A percentile compares a stretch with the other conserved stretches of the same genome.
phyloP scores from a whole-genome alignment of 2,113 vertebrate genomes.

The Pelecanus crispus region DNA sequence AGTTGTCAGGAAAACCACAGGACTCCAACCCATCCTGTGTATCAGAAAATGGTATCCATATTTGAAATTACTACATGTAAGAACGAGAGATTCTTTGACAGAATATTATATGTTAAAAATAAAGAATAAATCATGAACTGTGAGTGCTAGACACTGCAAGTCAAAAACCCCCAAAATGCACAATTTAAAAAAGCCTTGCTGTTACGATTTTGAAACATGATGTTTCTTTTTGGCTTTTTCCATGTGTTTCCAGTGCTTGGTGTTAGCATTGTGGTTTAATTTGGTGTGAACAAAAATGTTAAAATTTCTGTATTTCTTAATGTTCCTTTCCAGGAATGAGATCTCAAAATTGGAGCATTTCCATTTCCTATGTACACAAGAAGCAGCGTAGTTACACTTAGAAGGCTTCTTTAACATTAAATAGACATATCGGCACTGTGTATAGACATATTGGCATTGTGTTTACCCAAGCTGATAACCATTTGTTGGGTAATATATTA shows the following conservation, averaged over 20 bases:
- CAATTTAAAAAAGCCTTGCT: not conserved
- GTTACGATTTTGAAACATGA: not conserved
- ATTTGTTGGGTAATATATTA: not conserved
- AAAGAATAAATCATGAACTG: not conserved
- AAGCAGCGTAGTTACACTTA: not conserved
- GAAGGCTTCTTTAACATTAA: not conserved
- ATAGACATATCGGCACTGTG: not conserved
- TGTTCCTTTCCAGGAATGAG: not conserved
- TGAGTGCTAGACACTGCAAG: not conserved
- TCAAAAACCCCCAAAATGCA: not conserved
- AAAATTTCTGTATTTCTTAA: not conserved
- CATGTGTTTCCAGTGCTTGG: not conserved
- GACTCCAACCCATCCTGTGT: not conserved
- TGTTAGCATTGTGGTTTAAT: not conserved
- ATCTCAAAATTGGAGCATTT: not conserved
- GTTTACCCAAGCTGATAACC: constrained; percentile 9
- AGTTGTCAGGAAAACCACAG: not conserved
- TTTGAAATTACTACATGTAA: not conserved
- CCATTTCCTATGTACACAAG: not conserved
- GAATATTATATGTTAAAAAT: not conserved
- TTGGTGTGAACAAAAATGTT: not conserved
- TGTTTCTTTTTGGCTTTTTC: not conserved
- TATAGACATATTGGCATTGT: too few relatives aligned
- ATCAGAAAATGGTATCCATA: not conserved
- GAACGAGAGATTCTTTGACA: not conserved